Evolutionary conservation across 1,140 invertebrate genomes (phyloP).

Genomic region (Anthonomus grandis): DNA sequence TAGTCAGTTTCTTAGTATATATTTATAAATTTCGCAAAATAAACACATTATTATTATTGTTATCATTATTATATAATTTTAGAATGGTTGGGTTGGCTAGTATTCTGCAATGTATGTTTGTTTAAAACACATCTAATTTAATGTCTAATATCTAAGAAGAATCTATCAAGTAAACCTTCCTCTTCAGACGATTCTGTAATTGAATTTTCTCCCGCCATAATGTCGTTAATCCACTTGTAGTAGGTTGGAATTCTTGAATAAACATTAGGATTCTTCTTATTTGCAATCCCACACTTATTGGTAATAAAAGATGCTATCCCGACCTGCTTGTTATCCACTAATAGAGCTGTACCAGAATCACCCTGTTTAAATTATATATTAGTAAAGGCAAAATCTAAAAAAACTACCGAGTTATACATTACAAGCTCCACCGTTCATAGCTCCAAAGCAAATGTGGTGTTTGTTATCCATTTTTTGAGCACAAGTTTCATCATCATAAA

Average conservation of each 20-base stretch:
- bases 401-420: slow-evolving; percentile 26
- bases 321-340: slow-evolving; percentile 21
- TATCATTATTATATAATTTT: too few relatives aligned
- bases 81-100: too few relatives aligned
- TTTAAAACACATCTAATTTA: too few relatives aligned
- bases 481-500: slow-evolving; percentile 23
- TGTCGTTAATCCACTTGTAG: slow-evolving; percentile 18
- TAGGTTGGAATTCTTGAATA: slow-evolving; percentile 24
- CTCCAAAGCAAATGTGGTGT: slow-evolving; percentile 30
- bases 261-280: slow-evolving; percentile 23
- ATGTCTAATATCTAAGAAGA: too few relatives aligned
- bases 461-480: slow-evolving; percentile 3
- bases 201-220: background rate
- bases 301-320: slow-evolving; percentile 32
- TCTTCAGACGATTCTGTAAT: too few relatives aligned
- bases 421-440: slow-evolving; percentile 23
- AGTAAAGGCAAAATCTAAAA: background rate
- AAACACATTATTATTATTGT: too few relatives aligned
- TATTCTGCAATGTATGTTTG: too few relatives aligned
- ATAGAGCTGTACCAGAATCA: slow-evolving; percentile 28
- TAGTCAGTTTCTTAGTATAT: too few relatives aligned
- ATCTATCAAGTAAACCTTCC: too few relatives aligned
- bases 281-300: slow-evolving; percentile 23
- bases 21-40: too few relatives aligned
- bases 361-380: slow-evolving; percentile 10